These are phyloP conservation scores for Agelaius tricolor DNA, from an alignment of 2,113 vertebrate species.

Conservation along the genomic window DNA sequence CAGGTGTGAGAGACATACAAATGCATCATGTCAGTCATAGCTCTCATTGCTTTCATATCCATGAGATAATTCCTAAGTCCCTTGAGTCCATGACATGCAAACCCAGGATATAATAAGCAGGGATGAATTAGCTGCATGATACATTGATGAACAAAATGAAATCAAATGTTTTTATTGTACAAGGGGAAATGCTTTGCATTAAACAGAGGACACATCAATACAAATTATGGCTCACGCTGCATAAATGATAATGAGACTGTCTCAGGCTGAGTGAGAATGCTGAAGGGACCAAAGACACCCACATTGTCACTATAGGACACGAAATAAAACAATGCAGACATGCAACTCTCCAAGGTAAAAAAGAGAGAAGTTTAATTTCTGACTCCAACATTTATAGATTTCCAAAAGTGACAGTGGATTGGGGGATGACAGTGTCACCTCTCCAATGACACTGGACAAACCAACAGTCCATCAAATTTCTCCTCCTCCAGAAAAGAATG, in stretches of 20 bases:
- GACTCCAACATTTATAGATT: too few species aligned
- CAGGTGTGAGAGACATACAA: neutral
- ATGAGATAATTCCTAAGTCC: neutral
- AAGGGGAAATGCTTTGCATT: constrained; percentile 14
- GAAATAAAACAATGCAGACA: too few species aligned
- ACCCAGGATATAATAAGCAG: neutral
- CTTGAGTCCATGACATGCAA: neutral
- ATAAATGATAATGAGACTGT: constrained; percentile 27
- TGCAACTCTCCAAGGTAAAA: too few species aligned
- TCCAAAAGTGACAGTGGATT: too few species aligned
- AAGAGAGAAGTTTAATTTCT: too few species aligned
- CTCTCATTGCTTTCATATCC: neutral
- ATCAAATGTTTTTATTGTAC: constrained; percentile 2
- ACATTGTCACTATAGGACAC: too few species aligned
- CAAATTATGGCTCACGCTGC: constrained; percentile 5
- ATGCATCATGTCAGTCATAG: neutral
- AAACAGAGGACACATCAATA: constrained; percentile 12
- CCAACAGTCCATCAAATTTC: too few species aligned
- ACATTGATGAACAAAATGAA: neutral
- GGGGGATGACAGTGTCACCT: too few species aligned
- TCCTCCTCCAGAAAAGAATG: too few species aligned
- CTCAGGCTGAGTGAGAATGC: neutral
- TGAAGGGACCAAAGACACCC: neutral
- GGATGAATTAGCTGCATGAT: neutral
- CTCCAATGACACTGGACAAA: too few species aligned